Conservation (phyloP, 2,797 vertebrate genomes). For the Hippopotamyrus pictus region DNA sequence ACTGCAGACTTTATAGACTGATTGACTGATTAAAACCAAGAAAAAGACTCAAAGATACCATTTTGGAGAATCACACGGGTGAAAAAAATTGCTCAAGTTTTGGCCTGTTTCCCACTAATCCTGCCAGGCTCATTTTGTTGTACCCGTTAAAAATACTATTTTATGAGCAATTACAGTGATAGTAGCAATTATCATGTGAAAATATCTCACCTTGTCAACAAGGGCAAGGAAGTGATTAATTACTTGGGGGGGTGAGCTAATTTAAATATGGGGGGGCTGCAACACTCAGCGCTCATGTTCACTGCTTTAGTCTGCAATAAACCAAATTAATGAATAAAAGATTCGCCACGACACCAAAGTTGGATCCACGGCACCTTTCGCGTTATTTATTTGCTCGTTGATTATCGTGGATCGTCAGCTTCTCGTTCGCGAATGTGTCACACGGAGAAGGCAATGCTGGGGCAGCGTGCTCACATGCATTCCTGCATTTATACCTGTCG, state of each 20-base stretch:
- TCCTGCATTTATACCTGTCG: neutral
- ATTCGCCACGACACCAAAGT: neutral
- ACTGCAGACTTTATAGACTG: neutral
- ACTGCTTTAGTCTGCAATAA: neutral
- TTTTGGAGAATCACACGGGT: neutral
- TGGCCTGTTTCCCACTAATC: neutral
- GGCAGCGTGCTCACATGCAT: neutral
- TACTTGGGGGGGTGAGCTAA: neutral
- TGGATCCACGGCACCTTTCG: neutral
- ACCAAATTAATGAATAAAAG: neutral
- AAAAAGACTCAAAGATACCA: neutral
- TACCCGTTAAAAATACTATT: conserved; percentile 4
- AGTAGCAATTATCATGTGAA: neutral
- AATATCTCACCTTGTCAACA: conserved; percentile 17
- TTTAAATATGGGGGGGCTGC: neutral
- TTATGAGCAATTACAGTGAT: conserved; percentile 11
- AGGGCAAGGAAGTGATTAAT: conserved; percentile 10
- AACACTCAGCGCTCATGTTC: neutral
- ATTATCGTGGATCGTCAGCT: neutral
- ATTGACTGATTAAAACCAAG: neutral
- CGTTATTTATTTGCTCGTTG: neutral
- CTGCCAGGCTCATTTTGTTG: neutral
- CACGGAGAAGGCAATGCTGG: neutral
- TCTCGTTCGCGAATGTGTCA: neutral
- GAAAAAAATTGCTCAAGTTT: neutral